These are phyloP conservation scores for Rhizomys pruinosus DNA, from an alignment of 2,113 vertebrate species.

Conservation along the genomic window DNA sequence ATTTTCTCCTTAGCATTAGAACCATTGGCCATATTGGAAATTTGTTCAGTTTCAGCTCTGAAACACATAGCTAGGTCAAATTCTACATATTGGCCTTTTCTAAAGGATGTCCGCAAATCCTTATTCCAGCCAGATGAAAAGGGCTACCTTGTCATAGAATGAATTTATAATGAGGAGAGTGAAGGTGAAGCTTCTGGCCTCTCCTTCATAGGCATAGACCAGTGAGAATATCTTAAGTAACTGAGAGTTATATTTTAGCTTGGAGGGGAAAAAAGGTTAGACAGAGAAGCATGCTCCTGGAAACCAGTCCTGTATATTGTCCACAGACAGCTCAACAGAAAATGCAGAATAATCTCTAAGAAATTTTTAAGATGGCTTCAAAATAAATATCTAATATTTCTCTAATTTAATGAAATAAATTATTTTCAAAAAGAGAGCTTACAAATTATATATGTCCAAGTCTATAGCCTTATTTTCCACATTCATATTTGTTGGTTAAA, in stretches of 20 bases:
- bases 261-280: neutral
- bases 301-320: neutral
- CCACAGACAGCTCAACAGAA: neutral
- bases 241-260: neutral
- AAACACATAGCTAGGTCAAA: neutral
- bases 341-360: neutral
- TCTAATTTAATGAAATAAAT: neutral
- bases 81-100: conserved; percentile 6
- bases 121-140: conserved; percentile 29
- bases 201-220: neutral
- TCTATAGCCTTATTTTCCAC: neutral
- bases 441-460: neutral
- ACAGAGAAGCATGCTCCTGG: neutral
- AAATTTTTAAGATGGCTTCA: conserved; percentile 26
- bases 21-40: neutral
- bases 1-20: neutral
- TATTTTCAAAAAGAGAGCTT: neutral
- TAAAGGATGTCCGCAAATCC: neutral
- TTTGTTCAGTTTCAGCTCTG: neutral
- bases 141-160: neutral
- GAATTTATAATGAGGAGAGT: neutral
- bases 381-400: neutral
- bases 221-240: neutral
- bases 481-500: neutral
- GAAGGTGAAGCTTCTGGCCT: neutral